Base-by-base conservation (phyloP, 1,140 invertebrate genomes). In the Lepidurus packardi region DNA sequence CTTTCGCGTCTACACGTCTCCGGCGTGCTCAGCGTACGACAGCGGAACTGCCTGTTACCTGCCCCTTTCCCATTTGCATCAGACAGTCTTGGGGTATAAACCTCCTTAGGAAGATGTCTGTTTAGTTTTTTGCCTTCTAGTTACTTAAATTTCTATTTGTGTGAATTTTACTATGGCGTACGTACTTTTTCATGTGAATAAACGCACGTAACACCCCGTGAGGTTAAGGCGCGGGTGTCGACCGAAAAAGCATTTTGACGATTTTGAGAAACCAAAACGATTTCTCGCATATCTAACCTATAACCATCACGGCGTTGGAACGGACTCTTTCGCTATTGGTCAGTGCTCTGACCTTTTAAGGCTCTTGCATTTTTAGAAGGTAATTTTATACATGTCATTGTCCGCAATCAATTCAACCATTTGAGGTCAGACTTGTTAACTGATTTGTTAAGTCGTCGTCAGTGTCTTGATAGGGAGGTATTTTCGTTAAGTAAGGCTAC, bases 31-130 rank as follows among this genome's bases (percentile, higher is more conserved):
- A 7, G 6, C 16, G 53, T 65, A 11, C 9, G 21, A 21, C 13
- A 65, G n/a, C 53, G 53, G 9, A 65, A 65, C 53, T 65, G 53
- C 21, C 53, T 65, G 53, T 1, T 65, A 65, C 53, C 53, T 9
- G 16, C 53, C 21, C 21, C 21, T 13, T 13, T 16, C 16, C 16
- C 53, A 65, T 65, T 65, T 65, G 53, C 53, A 65, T 65, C 53
- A 47, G 45, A 47, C 45, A 65, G 53, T 65, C 53, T 65, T 65
- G 13, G 53, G 53, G 53, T 65, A 21, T 65, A n/a, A 65, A 13
- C 53, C 53, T 65, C 53, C 13, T 7, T 65, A 65, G 13, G 53
- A 65, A 65, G 53, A 65, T 65, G 53, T 65, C 16, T 65, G 13
- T 65, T 65, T 65, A 65, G 53, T 65, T 16, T 65, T 21, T 65